Conservation (phyloP, 2,888 invertebrate species). For the Drosophila putrida region DNA sequence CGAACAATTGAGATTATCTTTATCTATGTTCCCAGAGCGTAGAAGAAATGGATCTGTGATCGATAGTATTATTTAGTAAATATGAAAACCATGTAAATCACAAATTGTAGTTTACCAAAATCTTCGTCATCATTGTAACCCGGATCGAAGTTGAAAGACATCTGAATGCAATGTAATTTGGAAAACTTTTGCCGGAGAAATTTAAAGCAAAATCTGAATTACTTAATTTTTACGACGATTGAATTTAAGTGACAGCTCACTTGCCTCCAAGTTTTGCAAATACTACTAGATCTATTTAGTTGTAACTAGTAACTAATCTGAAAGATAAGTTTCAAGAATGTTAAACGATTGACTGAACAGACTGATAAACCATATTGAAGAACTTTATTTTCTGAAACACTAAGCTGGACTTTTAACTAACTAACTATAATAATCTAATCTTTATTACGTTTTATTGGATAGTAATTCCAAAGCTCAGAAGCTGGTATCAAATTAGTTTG, state of each 20-base stretch:
- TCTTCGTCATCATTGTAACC: not conserved
- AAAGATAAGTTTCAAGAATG: no score
- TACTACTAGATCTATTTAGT: no score
- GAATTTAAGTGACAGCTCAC: not conserved
- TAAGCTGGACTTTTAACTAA: no score
- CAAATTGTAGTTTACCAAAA: conserved; percentile 16
- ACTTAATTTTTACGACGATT: not conserved
- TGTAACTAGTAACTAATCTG: no score
- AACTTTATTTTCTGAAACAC: no score
- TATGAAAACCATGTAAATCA: not conserved
- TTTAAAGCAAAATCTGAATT: not conserved
- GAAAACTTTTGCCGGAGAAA: not conserved
- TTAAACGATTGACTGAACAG: no score
- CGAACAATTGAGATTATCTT: conserved; percentile 87
- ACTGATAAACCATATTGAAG: no score
- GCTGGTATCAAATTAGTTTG: not conserved
- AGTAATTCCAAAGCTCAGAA: not conserved
- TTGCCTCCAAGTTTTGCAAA: no score
- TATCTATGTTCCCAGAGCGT: not conserved
- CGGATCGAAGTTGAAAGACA: conserved; percentile 13
- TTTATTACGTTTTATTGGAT: no score
- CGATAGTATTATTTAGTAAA: not conserved
- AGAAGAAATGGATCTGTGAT: not conserved
- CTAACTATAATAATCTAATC: no score
- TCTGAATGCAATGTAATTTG: not conserved